Evolutionary conservation across 2,888 invertebrate species (phyloP), one percentile per base, ranked within the genome.

Genomic region (Saturnia pavonia): DNA sequence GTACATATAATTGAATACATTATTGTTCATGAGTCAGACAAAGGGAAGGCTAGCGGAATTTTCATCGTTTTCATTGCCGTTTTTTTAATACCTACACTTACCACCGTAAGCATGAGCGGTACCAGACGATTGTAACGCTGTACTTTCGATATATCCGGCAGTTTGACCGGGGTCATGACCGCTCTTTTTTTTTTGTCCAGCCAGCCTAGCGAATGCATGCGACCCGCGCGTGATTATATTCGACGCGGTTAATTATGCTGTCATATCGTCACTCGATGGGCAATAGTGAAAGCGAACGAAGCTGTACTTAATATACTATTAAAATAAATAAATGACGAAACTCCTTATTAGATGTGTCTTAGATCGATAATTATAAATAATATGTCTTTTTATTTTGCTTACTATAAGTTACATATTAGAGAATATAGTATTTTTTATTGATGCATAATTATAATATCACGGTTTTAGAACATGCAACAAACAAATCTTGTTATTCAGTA

Each of bases 71-170:
- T 27, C 22, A 22, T 54, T 54, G 22, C 54, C 54, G 9, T 7
- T 54, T 54, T 54, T 54, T 54, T 19, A 48, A 48, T 48, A 14
- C 2, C 14, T 11, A 48, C 19, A 54, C 43, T 1, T 51, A 19
- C 27, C 57, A 27, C 14, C 25, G 14, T n/a, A 25, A 11, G 27
- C 25, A 60, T 60, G 57, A 60, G 57, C 51, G 3, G 57, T 70
- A 73, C 76, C 80, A 75, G 78, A 76, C 78, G 81, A 78, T 80
- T 79, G 79, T 82, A 82, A 40, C 65, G 65, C 11, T 75, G 85
- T 87, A 91, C 92, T 92, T 92, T 92, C 91, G 88, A 88, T 91
- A 91, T 85, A 89, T 93, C 92, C 93, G 92, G 91, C 91, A 91
- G 86, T 83, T 85, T 85, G 82, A 79, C 77, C 80, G 88, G 86